A percentile compares a stretch with the other conserved stretches of the same genome.
These are phyloP conservation scores for Lucilia cuprina DNA, from an alignment of 1,140 invertebrate genomes.

Conservation along the genomic window DNA sequence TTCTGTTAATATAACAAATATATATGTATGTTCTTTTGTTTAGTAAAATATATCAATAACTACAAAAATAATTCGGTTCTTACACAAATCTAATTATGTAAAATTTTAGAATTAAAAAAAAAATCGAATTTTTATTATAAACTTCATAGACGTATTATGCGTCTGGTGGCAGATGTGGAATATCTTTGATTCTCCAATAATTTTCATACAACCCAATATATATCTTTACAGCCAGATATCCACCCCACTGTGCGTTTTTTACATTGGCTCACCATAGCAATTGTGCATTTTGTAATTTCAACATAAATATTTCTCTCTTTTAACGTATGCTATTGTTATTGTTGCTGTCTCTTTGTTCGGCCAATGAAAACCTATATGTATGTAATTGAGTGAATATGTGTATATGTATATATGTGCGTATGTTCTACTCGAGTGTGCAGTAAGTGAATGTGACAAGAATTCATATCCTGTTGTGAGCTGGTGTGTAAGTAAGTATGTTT, in stretches of 20 bases:
- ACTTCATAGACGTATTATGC: no score
- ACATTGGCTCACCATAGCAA: neutral
- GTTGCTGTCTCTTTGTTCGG: neutral
- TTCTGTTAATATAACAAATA: no score
- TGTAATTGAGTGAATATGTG: neutral
- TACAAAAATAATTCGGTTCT: no score
- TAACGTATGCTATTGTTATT: neutral
- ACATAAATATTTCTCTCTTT: neutral
- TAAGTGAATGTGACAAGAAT: slow-evolving; percentile 25
- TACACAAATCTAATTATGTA: no score
- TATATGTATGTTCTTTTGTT: no score
- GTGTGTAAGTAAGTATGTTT: neutral
- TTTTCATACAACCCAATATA: no score
- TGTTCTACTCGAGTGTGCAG: neutral
- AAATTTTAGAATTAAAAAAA: no score
- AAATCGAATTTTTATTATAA: no score
- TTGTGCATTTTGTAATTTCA: neutral
- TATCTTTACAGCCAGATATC: no score
- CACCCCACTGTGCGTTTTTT: neutral
- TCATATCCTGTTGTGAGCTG: neutral
- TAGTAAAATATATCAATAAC: no score
- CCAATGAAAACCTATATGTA: neutral
- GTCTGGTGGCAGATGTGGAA: no score
- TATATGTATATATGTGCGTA: neutral
- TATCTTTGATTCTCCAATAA: no score